Evolutionary conservation across 2,113 vertebrate genomes (phyloP).

Genomic region (Orthonyx spaldingii): DNA sequence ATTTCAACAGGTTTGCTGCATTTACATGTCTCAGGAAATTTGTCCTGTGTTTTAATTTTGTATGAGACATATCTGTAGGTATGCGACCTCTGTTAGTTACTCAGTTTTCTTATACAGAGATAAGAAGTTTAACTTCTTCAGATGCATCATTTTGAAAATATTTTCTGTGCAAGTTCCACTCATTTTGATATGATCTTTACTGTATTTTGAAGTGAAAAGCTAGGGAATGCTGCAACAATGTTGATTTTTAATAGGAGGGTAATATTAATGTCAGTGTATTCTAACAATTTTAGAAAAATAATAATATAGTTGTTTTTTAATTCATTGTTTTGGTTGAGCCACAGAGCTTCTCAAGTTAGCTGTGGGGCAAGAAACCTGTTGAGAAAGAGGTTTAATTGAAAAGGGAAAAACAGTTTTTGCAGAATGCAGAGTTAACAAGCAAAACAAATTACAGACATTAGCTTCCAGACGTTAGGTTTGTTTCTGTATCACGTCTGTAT

Average conservation of each 20-base stretch:
- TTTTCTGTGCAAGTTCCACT: neutral
- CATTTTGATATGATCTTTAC: neutral
- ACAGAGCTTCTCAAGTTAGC: neutral
- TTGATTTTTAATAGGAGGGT: neutral
- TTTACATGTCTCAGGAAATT: neutral
- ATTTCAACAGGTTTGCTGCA: neutral
- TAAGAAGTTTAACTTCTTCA: neutral
- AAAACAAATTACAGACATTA: neutral
- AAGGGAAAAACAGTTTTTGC: neutral
- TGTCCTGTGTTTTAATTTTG: neutral
- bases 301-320: neutral
- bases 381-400: neutral
- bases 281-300: neutral
- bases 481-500: neutral
- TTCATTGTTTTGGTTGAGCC: neutral
- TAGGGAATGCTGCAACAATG: neutral
- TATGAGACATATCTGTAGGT: neutral
- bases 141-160: neutral
- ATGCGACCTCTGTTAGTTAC: neutral
- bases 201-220: neutral
- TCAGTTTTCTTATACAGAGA: neutral
- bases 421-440: neutral
- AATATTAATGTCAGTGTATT: neutral
- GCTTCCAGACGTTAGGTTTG: neutral
- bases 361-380: neutral